Percentiles rank a stretch among this genome's conserved stretches.
Conservation (phyloP, 2,797 vertebrate species). For the Halcyon leucocephala region DNA sequence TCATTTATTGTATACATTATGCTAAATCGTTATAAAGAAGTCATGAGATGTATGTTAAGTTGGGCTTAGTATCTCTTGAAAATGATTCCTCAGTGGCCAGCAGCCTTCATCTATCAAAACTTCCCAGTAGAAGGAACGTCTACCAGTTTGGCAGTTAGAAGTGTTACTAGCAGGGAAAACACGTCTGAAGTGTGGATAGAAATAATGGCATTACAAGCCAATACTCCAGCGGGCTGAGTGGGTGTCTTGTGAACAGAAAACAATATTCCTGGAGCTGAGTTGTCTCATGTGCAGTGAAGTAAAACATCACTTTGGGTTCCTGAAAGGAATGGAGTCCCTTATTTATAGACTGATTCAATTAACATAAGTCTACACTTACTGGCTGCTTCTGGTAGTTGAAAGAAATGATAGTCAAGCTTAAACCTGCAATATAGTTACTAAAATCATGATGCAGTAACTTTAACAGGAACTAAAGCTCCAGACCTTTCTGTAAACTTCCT, state of each 20-base stretch:
- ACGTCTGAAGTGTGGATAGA: background rate
- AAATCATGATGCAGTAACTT: background rate
- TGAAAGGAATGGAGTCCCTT: background rate
- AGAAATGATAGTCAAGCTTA: background rate
- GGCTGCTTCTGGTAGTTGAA: background rate
- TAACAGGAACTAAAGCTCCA: background rate
- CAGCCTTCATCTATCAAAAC: background rate
- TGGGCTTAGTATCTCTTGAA: background rate
- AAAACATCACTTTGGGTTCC: background rate
- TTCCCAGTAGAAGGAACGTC: background rate
- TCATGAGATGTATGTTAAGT: background rate
- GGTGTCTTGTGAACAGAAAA: slow-evolving; percentile 41
- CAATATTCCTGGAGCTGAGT: background rate
- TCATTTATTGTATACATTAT: background rate
- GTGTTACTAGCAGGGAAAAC: slow-evolving; percentile 29
- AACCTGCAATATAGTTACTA: background rate
- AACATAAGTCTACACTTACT: background rate
- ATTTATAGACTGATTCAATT: background rate
- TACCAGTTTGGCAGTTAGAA: background rate
- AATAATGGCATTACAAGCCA: slow-evolving; percentile 41
- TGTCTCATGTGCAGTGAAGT: background rate
- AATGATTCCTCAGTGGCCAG: background rate
- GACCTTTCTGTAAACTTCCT: background rate
- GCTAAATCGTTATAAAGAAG: background rate
- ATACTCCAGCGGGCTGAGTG: slow-evolving; percentile 26